A percentile compares a stretch with the other conserved stretches of the same genome.
These are phyloP conservation scores for Platerodrilus igneus DNA, from an alignment of 2,888 invertebrate genomes.

Conservation along the genomic window DNA sequence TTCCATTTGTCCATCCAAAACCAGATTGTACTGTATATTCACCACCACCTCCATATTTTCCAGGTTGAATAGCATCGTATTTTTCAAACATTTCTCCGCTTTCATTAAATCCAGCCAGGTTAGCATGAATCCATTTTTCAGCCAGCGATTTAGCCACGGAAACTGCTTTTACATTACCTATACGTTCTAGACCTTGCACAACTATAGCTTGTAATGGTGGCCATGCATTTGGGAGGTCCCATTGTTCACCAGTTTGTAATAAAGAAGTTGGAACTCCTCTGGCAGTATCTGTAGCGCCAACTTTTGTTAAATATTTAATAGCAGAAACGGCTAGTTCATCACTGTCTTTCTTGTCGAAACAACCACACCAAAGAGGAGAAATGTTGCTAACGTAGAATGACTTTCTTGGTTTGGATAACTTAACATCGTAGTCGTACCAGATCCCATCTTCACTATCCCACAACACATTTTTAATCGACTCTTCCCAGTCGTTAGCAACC, in stretches of 20 bases:
- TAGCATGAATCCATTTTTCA: conserved; percentile 63
- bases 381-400: conserved; percentile 70
- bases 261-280: conserved; percentile 70
- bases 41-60: conserved; percentile 69
- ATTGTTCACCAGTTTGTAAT: conserved; percentile 63
- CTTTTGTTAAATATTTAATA: conserved; percentile 52
- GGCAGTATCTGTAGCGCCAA: conserved; percentile 49
- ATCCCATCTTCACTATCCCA: conserved; percentile 72
- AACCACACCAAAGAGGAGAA: conserved; percentile 66
- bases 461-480: conserved; percentile 62
- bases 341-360: conserved; percentile 27
- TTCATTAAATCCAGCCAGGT: conserved; percentile 58
- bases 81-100: conserved; percentile 67
- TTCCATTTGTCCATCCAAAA: conserved; percentile 42
- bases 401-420: conserved; percentile 53
- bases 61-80: conserved; percentile 61
- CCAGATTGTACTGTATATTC: conserved; percentile 53
- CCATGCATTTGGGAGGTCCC: conserved; percentile 85
- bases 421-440: conserved; percentile 76
- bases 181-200: conserved; percentile 62
- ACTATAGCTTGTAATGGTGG: conserved; percentile 74
- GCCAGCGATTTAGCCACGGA: conserved; percentile 61
- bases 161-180: conserved; percentile 53
- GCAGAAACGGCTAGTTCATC: conserved; percentile 50
- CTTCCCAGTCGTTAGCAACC: conserved; percentile 54